These are phyloP conservation scores for Myodes glareolus DNA, from an alignment of 2,113 vertebrate species.

Conservation along the genomic window DNA sequence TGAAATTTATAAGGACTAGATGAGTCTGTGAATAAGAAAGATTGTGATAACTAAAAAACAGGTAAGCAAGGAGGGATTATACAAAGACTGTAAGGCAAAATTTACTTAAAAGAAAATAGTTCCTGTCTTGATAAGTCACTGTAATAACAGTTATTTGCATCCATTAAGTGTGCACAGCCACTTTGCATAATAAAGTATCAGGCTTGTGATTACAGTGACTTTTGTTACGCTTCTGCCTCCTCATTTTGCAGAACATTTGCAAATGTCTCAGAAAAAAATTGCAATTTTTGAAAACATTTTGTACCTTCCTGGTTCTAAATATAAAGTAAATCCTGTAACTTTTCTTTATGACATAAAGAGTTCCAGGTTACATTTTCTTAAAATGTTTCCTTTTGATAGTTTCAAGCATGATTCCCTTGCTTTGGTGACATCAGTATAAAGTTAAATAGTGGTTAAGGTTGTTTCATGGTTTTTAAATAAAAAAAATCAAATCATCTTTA, in stretches of 20 bases:
- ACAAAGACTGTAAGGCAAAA: neutral
- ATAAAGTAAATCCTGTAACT: conserved; percentile 37
- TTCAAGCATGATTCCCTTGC: neutral
- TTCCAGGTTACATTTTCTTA: neutral
- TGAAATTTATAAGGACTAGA: neutral
- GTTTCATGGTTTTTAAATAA: neutral
- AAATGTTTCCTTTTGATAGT: neutral
- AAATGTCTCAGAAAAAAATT: neutral
- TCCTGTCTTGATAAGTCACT: neutral
- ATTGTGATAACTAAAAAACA: neutral
- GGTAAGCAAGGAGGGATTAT: neutral
- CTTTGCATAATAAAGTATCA: conserved; percentile 35
- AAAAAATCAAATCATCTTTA: neutral
- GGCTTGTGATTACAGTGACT: conserved; percentile 17
- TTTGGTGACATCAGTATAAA: neutral
- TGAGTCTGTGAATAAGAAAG: neutral
- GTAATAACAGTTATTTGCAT: conserved; percentile 29
- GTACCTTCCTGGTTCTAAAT: neutral
- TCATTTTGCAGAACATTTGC: conserved; percentile 10
- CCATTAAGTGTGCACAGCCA: neutral
- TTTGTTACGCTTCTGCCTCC: conserved; percentile 26
- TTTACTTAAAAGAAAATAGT: conserved; percentile 10
- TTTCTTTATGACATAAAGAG: conserved; percentile 15
- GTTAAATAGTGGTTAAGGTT: neutral
- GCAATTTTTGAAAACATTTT: conserved; percentile 33